Conservation (phyloP, 2,888 invertebrate species). For the Melieria omissa region DNA sequence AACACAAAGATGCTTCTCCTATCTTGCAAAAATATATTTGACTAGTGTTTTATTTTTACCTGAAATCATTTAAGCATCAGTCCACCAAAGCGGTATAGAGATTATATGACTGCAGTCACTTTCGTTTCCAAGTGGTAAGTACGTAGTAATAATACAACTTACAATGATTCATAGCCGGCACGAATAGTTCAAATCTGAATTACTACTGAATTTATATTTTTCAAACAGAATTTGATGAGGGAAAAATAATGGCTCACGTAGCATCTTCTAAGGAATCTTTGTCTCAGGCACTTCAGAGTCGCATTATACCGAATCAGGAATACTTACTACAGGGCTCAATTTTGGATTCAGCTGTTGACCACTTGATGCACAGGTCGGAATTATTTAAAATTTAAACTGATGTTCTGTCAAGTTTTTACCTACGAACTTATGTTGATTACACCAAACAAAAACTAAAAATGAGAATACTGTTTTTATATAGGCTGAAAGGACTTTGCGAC, state of each 20-base stretch:
- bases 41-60: no score
- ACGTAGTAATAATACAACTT: no score
- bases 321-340: constrained; percentile 94
- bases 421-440: no score
- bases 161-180: no score
- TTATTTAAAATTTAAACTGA: not conserved
- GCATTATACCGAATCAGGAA: constrained; percentile 93
- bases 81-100: no score
- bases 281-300: constrained; percentile 81
- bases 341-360: constrained; percentile 89
- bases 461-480: constrained; percentile 38
- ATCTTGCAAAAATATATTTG: no score
- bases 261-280: constrained; percentile 69
- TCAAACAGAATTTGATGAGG: not conserved
- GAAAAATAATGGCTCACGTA: constrained; percentile 43
- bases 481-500: constrained; percentile 89
- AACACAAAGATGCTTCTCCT: no score
- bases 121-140: no score
- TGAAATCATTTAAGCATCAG: no score
- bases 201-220: not conserved
- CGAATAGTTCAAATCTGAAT: not conserved
- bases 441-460: no score
- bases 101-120: no score
- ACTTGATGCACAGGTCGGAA: constrained; percentile 79
- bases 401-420: no score